phyloP scores from a whole-genome alignment of 2,797 vertebrate species.

The Pithecia hirsuta region DNA sequence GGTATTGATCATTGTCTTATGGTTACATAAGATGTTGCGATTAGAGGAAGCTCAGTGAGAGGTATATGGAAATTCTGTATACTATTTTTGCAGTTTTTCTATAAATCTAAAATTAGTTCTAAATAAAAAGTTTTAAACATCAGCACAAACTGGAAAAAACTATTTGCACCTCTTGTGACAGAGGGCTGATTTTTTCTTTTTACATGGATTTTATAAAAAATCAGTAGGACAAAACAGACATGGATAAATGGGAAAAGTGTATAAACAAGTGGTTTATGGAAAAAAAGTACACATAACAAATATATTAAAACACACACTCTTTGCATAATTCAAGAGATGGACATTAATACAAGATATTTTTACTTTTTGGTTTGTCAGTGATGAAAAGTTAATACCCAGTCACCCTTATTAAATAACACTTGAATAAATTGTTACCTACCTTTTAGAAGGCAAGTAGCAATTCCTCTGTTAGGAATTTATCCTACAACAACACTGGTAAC shows the following conservation, averaged over 20 bases:
- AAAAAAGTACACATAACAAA: neutral
- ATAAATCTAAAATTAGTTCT: conserved; percentile 24
- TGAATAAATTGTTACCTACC: neutral
- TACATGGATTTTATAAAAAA: neutral
- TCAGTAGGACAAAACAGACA: neutral
- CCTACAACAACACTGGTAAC: neutral
- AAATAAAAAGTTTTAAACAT: neutral
- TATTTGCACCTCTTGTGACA: neutral
- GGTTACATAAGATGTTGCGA: neutral
- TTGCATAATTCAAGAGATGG: neutral
- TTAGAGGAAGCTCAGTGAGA: neutral
- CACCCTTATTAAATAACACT: neutral
- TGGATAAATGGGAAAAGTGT: neutral
- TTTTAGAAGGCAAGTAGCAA: neutral
- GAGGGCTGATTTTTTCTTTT: neutral
- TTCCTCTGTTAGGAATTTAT: neutral
- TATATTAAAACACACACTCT: neutral
- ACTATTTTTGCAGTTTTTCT: conserved; percentile 1
- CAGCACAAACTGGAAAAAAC: neutral
- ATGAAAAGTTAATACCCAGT: neutral
- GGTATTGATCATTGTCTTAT: neutral
- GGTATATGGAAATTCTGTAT: neutral
- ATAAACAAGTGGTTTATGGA: neutral
- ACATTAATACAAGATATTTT: neutral
- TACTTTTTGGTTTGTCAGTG: neutral